phyloP scores from a whole-genome alignment of 1,140 invertebrate species.

The Metaphire vulgaris region DNA sequence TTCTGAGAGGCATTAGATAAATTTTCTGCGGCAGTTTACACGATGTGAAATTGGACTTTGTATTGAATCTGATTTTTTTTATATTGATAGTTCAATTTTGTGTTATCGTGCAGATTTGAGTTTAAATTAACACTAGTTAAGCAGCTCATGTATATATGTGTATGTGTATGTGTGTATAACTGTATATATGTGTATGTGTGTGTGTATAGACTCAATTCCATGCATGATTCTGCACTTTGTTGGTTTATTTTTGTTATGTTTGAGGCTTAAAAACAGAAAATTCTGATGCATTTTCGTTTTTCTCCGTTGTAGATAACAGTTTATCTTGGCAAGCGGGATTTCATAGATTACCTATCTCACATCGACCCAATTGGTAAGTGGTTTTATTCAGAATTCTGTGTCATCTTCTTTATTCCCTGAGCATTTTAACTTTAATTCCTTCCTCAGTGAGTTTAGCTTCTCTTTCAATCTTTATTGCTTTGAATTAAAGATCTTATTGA shows the following conservation, averaged over 20 bases:
- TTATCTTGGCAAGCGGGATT: constrained; percentile 91
- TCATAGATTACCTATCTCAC: constrained; percentile 84
- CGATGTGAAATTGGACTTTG: too few species aligned
- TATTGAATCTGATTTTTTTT: too few species aligned
- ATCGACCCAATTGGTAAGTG: constrained; percentile 83
- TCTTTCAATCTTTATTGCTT: not conserved
- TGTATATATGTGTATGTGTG: too few species aligned
- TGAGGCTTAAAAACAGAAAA: constrained; percentile 4
- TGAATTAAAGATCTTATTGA: not conserved
- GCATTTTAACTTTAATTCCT: not conserved
- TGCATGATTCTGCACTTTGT: too few species aligned
- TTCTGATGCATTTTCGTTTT: constrained; percentile 6
- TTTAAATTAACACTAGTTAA: too few species aligned
- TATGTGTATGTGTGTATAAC: too few species aligned
- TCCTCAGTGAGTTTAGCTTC: not conserved
- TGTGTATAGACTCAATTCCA: too few species aligned
- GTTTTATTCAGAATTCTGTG: constrained; percentile 26
- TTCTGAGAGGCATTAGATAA: too few species aligned
- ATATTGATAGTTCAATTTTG: too few species aligned
- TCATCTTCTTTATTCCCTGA: not conserved
- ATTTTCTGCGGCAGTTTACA: too few species aligned
- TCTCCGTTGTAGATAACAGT: constrained; percentile 69
- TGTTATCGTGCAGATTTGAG: too few species aligned
- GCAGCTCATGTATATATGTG: too few species aligned
- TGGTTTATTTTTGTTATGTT: not conserved